A percentile compares a stretch with the other conserved stretches of the same genome.
Conservation (phyloP, 2,797 vertebrate genomes). For the Chelon labrosus region DNA sequence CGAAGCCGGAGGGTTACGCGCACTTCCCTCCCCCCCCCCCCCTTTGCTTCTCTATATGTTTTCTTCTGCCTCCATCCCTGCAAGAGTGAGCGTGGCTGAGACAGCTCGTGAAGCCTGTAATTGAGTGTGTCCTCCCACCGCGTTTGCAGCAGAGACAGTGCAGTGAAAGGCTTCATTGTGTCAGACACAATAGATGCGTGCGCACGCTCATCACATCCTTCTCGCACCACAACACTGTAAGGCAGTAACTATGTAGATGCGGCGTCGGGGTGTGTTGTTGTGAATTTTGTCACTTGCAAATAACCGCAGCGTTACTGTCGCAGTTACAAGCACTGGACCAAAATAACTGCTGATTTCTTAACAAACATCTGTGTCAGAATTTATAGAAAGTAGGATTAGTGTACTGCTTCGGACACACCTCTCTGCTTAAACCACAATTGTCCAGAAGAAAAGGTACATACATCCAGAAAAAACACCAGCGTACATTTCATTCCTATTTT, state of each 20-base stretch:
- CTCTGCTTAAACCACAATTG: neutral
- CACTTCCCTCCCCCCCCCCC: slow-evolving; percentile 1
- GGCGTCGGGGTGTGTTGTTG: slow-evolving; percentile 5
- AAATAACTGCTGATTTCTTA: slow-evolving; percentile 9
- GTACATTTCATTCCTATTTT: no score
- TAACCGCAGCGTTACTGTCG: slow-evolving; percentile 10
- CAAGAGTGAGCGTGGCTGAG: slow-evolving; percentile 44
- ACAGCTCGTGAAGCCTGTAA: slow-evolving; percentile 80
- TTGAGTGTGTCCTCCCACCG: slow-evolving; percentile 85
- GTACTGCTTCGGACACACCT: neutral
- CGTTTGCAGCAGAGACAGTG: slow-evolving; percentile 69
- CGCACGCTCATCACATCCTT: slow-evolving; percentile 55
- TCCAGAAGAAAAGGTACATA: neutral
- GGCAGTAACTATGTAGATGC: slow-evolving; percentile 20
- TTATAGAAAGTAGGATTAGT: neutral
- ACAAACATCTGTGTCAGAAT: neutral
- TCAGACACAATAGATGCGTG: slow-evolving; percentile 65
- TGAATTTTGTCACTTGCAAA: slow-evolving; percentile 3
- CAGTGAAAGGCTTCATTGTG: slow-evolving; percentile 71
- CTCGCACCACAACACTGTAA: slow-evolving; percentile 20
- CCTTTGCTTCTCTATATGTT: neutral
- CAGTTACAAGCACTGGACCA: neutral
- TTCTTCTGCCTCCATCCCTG: slow-evolving; percentile 4
- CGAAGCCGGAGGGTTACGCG: slow-evolving; percentile 5
- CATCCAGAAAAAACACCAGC: neutral